Evolutionary conservation across 2,797 vertebrate species (phyloP).

Genomic region (Hafferia zeledoni): DNA sequence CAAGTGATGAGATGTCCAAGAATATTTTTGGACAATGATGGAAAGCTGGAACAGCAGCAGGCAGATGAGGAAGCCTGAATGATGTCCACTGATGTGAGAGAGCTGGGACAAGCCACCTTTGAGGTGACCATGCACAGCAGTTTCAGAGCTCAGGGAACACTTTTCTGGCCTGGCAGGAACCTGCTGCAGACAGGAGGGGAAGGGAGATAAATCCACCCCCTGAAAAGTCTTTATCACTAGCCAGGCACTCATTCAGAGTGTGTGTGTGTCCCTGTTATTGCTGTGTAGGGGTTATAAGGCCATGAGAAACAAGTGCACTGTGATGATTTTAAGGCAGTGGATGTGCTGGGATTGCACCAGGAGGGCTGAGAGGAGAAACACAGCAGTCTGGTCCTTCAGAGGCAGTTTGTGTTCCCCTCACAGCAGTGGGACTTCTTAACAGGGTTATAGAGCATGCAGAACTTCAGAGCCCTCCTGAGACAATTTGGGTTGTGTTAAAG

Average conservation of each 20-base stretch:
- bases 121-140: not conserved
- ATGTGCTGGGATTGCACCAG: not conserved
- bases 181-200: not conserved
- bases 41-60: not conserved
- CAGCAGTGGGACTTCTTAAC: not conserved
- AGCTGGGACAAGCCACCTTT: not conserved
- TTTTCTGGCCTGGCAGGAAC: not conserved
- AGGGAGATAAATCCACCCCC: not conserved
- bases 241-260: not conserved
- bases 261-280: not conserved
- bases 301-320: not conserved
- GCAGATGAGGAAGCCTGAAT: not conserved
- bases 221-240: not conserved
- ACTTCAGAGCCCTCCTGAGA: constrained; percentile 51
- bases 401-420: not conserved
- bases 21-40: not conserved
- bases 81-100: not conserved
- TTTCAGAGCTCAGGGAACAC: not conserved
- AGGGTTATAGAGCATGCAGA: not conserved
- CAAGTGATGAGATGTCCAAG: not conserved
- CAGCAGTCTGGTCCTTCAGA: not conserved
- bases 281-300: accelerated
- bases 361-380: not conserved
- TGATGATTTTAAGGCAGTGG: not conserved
- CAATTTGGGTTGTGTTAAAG: not conserved